Evolutionary conservation across 2,113 vertebrate genomes (phyloP), one percentile per base, ranked within the genome.

Genomic region (Protobothrops flavoviridis): DNA sequence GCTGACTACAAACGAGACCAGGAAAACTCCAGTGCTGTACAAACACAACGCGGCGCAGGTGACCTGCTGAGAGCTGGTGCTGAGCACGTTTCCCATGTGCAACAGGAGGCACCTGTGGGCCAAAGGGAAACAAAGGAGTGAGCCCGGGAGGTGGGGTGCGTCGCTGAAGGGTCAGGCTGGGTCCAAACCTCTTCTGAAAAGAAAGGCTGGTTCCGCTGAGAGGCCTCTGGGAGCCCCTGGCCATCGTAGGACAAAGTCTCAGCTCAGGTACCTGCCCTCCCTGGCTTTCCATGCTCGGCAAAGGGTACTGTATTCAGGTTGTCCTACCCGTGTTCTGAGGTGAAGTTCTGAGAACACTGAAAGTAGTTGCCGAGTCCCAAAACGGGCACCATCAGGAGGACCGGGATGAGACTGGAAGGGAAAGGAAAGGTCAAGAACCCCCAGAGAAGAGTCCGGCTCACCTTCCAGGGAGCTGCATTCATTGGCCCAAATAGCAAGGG

Each of bases 301-400:
- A 43, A 43, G 39, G 21, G 17, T 9, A 21, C 17, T 4, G 92
- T 86, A 90, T 52, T 0, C 2, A 17, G 92, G 52, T 3, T 21
- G 89, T 93, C 97, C 96, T 96, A 99, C 99, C 98, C 98, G 48
- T 98, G 98, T 2, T 97, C 98, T 91, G 98, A 95, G 61, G 97
- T 99, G 96, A 98, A 97, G 97, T 99, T 99, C 94, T 94, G 95
- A 61, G 98, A 98, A 96, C 99, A 99, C 1, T 95, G 94, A 1
- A 95, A 97, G 87, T 94, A 90, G 96, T 98, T 98, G 64, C 98
- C 98, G 94, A 97, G 48, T 43, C 97, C 96, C 29, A 99, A 98
- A 2, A 98, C 98, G 0, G 99, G 99, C 39, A 95, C 94, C 98
- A 98, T 98, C 81, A 99, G 95, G 26, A 99, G 52, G 6, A 98